Evolutionary conservation across 2,888 invertebrate genomes (phyloP).

Genomic region (Melipona beecheii): DNA sequence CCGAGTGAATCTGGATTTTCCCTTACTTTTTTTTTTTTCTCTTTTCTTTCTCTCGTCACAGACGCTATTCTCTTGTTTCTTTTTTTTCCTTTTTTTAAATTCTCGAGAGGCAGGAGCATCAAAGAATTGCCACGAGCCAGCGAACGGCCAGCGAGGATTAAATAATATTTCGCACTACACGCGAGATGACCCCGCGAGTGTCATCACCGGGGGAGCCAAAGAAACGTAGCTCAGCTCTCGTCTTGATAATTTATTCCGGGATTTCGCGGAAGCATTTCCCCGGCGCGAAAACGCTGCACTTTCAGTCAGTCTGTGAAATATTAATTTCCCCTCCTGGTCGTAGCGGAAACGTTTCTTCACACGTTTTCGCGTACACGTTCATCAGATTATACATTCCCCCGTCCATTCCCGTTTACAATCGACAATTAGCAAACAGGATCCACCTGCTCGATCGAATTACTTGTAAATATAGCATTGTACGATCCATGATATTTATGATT

Average conservation of each 20-base stretch:
- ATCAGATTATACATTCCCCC: not conserved
- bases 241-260: slow-evolving; percentile 64
- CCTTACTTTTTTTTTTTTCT: slow-evolving; percentile 6
- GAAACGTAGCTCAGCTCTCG: slow-evolving; percentile 61
- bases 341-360: slow-evolving; percentile 50
- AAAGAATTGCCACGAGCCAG: slow-evolving; percentile 46
- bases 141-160: slow-evolving; percentile 83
- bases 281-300: slow-evolving; percentile 36
- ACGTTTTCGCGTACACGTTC: slow-evolving; percentile 21
- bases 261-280: slow-evolving; percentile 38
- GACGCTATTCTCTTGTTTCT: not conserved
- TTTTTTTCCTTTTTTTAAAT: slow-evolving; percentile 11
- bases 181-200: slow-evolving; percentile 41
- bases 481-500: slow-evolving; percentile 76
- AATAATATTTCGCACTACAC: slow-evolving; percentile 80
- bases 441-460: slow-evolving; percentile 72
- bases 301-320: slow-evolving; percentile 73
- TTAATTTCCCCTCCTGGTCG: slow-evolving; percentile 84
- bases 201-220: slow-evolving; percentile 56
- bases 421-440: slow-evolving; percentile 56
- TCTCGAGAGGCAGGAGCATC: slow-evolving; percentile 38
- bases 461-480: slow-evolving; percentile 81
- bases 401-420: slow-evolving; percentile 5
- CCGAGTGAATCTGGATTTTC: slow-evolving; percentile 38
- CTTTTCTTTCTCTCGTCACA: too few species aligned